Base-by-base conservation (phyloP, 2,113 vertebrate species). In the Microcebus jonahi region DNA sequence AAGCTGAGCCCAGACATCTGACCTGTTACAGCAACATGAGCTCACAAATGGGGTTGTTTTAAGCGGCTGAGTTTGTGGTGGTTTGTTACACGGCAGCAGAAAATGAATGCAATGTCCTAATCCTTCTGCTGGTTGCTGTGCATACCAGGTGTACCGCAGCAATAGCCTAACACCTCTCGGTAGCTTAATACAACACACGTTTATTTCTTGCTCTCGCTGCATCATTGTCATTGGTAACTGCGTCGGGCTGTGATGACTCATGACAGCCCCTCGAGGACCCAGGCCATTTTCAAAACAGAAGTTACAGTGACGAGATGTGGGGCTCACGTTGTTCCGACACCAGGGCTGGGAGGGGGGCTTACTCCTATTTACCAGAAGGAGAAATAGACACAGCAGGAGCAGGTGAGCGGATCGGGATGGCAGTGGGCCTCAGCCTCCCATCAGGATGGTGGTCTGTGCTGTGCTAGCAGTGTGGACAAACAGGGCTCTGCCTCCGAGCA, bases 211-310 rank as follows among this genome's bases (percentile, higher is more conserved):
- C n/a, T 89, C 48, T 2, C 15, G 34, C 13, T 27, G 0, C 6
- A 4, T n/a, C 13, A 14, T 63, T 0, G 2, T 53, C 36, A 31
- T 25, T 10, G 45, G 18, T 42, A 61, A 12, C 18, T 53, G 2
- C 9, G 2, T 68, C 42, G 13, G 18, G 80, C 15, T 4, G 1
- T 29, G 59, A 31, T 1, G 4, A 25, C 34, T 31, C 1, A 0
- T 10, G 31, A 23, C 2, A 17, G 82, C 42, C 23, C 29, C 55
- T 14, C 14, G 5, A 61, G 25, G 31, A 55, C 39, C 31, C 4
- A 0, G 85, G 55, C 6, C 10, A 17, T 70, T 85, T 91, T 57
- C 8, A 68, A 34, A 83, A 86, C 45, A 87, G 61, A 80, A 20
- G 17, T 86, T 67, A 5, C 1, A 45, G 14, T 61, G 25, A 67